Base-by-base conservation (phyloP, 2,113 vertebrate genomes). In the Scatophagus argus region DNA sequence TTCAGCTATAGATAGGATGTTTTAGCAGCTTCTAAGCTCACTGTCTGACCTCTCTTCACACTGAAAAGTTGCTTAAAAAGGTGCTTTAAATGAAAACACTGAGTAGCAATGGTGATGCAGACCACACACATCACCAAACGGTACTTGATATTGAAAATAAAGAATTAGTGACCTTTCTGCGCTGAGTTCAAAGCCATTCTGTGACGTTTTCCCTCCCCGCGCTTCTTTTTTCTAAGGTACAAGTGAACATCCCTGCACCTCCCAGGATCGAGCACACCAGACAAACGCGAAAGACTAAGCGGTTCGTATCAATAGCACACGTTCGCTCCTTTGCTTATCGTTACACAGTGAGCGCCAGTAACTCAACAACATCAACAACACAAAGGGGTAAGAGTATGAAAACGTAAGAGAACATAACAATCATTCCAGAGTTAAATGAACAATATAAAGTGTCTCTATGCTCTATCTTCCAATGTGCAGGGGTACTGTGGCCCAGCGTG, bases 381-480 rank as follows among this genome's bases (percentile, higher is more conserved):
- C 69, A 61, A 29, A 11, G 83, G 44, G 71, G 68, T 87, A 67
- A 79, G 77, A 82, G 81, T 27, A 84, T 82, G 32, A 83, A 74
- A 81, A 72, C 8, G 75, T 41, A 91, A 81, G 49, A 87, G 66
- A 82, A 89, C 52, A 84, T 49, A 82, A 87, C 49, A 43, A 82
- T 13, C 60, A 44, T 79, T 81, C 52, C 76, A 66, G 79, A 79
- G 58, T 81, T 71, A 67, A 86, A 84, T 71, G 74, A 87, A 87
- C 87, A 77, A 81, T 83, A 87, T 90, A 90, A 92, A 93, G 82
- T 90, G 91, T 90, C 83, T 89, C 83, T 91, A 90, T 90, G 84
- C 87, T 88, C 69, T 88, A 69, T 65, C 77, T 52, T 85, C 83
- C 69, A 44, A n/a, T 74, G 68, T 60, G 79, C 39, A 41, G 60